Percentiles rank a stretch among this genome's conserved stretches.
Evolutionary conservation across 2,888 invertebrate genomes (phyloP).

Genomic region (Dromius quadrimaculatus): DNA sequence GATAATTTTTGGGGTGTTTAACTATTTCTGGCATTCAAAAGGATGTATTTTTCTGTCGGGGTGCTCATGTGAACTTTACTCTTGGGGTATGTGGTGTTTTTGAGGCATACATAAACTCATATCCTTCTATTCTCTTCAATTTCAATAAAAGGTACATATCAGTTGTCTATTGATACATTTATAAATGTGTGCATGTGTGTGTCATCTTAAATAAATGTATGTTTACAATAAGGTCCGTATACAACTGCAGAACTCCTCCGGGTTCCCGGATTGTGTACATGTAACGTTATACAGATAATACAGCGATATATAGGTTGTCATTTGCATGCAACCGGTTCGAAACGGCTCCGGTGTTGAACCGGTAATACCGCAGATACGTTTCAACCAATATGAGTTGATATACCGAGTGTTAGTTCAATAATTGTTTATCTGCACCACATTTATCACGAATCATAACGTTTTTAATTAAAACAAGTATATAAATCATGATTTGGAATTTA

Average conservation of each 20-base stretch:
- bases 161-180: no score
- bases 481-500: no score
- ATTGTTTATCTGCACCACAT: conserved; percentile 30
- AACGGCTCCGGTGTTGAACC: conserved; percentile 2
- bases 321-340: conserved; percentile 23
- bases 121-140: no score
- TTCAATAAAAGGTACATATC: no score
- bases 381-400: conserved; percentile 12
- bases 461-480: conserved; percentile 38
- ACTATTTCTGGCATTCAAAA: conserved; percentile 16
- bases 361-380: conserved; percentile 25
- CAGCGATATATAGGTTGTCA: conserved; percentile 32
- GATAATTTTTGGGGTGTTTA: conserved; percentile 37
- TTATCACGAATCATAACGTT: conserved; percentile 6
- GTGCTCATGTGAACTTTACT: no score
- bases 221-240: not conserved
- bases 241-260: no score
- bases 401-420: conserved; percentile 25
- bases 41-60: conserved; percentile 1
- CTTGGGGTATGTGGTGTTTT: no score
- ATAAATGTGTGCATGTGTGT: not conserved
- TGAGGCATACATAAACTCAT: no score
- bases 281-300: conserved; percentile 20
- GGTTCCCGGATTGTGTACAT: conserved; percentile 4
- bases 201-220: conserved; percentile 29